Conservation (phyloP, 2,113 vertebrate genomes). For the Sitta europaea region DNA sequence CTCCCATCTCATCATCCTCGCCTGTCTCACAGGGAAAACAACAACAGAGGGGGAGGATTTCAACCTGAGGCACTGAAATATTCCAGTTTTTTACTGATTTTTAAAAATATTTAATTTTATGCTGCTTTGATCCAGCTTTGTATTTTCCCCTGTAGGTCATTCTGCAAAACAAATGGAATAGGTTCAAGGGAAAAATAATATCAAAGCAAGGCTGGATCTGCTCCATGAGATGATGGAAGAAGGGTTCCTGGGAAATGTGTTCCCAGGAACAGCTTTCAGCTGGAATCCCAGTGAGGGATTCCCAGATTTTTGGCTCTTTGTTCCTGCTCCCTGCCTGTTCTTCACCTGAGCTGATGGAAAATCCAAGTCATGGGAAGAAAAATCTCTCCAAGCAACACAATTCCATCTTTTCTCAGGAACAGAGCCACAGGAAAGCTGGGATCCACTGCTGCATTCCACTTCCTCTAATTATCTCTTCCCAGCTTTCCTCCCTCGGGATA, state of each 20-base stretch:
- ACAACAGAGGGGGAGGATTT: neutral
- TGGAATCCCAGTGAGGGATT: neutral
- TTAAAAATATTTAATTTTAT: neutral
- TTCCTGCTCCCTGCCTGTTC: neutral
- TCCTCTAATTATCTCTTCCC: neutral
- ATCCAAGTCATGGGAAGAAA: neutral
- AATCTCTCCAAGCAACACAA: neutral
- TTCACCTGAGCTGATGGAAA: neutral
- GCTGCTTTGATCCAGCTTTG: neutral
- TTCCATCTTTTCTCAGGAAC: neutral
- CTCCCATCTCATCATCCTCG: neutral
- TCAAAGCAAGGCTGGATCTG: neutral
- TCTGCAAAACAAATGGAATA: neutral
- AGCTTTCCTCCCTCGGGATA: neutral
- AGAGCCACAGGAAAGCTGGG: neutral
- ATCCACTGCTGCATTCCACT: neutral
- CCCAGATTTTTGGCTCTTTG: neutral
- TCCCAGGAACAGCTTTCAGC: neutral
- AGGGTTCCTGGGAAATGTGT: neutral
- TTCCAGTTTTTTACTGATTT: neutral
- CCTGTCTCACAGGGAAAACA: neutral
- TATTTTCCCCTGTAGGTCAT: neutral
- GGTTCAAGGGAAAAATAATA: neutral
- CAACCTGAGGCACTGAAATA: neutral
- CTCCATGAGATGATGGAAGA: neutral